Conservation (phyloP, 2,113 vertebrate species). For the Mus spicilegus region DNA sequence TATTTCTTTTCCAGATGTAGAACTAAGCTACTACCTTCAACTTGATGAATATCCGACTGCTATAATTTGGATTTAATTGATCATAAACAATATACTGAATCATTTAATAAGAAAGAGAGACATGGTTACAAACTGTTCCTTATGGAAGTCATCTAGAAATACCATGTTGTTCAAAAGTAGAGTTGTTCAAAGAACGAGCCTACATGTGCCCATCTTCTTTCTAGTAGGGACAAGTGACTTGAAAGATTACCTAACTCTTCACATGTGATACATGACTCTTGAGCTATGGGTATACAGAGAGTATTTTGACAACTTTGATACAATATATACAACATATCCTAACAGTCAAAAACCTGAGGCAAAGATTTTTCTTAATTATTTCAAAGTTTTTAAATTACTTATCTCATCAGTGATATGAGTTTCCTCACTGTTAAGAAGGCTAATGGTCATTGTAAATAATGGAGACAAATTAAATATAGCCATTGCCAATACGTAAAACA, state of each 20-base stretch:
- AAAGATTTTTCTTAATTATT: slow-evolving; percentile 4
- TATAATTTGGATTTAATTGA: neutral
- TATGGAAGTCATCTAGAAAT: neutral
- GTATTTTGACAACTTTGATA: slow-evolving; percentile 24
- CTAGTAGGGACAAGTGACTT: neutral
- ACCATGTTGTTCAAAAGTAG: neutral
- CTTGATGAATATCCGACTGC: neutral
- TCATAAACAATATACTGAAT: neutral
- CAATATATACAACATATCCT: neutral
- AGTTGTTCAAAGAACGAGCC: neutral
- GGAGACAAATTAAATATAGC: slow-evolving; percentile 17
- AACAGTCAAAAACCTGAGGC: neutral
- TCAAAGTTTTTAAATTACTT: neutral
- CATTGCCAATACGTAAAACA: neutral
- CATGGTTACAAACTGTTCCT: neutral
- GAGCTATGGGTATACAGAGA: neutral
- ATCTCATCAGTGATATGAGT: neutral
- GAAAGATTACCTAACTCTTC: slow-evolving; percentile 22
- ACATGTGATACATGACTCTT: neutral
- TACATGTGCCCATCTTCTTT: neutral
- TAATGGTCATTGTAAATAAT: neutral
- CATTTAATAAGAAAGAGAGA: neutral
- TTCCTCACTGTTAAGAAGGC: slow-evolving; percentile 9
- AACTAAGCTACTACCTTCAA: neutral
- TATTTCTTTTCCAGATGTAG: neutral